Percentiles rank a stretch among this genome's conserved stretches.
Conservation (phyloP, 2,888 invertebrate genomes). For the Sesia apiformis region DNA sequence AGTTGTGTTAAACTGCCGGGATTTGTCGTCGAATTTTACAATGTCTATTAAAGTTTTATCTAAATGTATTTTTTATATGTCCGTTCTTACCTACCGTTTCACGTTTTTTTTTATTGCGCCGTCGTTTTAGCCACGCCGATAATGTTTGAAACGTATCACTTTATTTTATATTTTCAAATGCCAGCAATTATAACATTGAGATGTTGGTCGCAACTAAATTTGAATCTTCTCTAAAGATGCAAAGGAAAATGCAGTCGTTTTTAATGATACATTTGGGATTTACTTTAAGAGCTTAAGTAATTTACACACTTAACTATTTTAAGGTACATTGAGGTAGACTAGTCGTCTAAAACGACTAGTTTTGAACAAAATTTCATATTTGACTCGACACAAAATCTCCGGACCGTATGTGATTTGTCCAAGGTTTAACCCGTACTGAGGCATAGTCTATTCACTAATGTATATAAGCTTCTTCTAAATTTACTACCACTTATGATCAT, state of each 20-base stretch:
- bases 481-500: no score
- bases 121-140: constrained; percentile 15
- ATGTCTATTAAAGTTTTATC: constrained; percentile 46
- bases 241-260: background rate
- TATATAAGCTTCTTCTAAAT: no score
- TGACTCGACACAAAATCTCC: no score
- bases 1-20: constrained; percentile 19
- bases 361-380: no score
- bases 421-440: no score
- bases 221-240: background rate
- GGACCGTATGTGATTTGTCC: no score
- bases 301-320: no score
- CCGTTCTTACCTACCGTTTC: constrained; percentile 45
- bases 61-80: constrained; percentile 45
- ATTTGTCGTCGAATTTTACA: constrained; percentile 42
- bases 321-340: no score
- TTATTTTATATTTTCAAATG: background rate
- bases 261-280: no score
- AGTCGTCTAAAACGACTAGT: no score
- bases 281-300: no score
- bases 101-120: constrained; percentile 42
- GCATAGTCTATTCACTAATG: no score
- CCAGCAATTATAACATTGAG: background rate
- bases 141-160: background rate
- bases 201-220: background rate